These are phyloP conservation scores for Philopedon plagiatum DNA, from an alignment of 2,888 invertebrate species.

Conservation along the genomic window DNA sequence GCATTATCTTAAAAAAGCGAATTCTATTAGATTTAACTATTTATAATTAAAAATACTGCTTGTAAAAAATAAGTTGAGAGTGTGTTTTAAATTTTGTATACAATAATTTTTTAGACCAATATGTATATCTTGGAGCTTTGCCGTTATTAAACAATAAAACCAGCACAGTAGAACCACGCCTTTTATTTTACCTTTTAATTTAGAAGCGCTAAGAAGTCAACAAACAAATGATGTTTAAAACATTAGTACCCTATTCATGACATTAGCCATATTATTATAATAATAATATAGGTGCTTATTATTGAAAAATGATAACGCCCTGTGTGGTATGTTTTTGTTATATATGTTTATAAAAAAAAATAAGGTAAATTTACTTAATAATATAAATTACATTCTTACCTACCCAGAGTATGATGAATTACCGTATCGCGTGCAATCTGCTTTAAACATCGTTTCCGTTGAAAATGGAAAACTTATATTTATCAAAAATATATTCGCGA, in stretches of 20 bases:
- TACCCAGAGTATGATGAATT: slow-evolving; percentile 20
- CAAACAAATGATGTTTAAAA: neutral
- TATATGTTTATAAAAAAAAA: too few relatives aligned
- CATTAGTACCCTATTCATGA: neutral
- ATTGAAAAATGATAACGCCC: neutral
- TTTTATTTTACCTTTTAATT: slow-evolving; percentile 4
- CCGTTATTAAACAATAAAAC: neutral
- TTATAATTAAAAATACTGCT: too few relatives aligned
- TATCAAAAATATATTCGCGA: slow-evolving; percentile 8
- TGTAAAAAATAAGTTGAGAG: too few relatives aligned
- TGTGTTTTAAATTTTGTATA: too few relatives aligned
- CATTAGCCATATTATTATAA: neutral
- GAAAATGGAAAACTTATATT: slow-evolving; percentile 27
- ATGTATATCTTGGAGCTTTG: too few relatives aligned
- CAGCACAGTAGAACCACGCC: neutral
- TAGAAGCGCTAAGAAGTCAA: neutral
- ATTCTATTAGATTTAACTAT: too few relatives aligned
- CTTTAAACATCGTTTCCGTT: slow-evolving; percentile 28
- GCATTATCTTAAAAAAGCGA: too few relatives aligned
- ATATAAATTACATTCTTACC: slow-evolving; percentile 12
- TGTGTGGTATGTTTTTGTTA: slow-evolving; percentile 4
- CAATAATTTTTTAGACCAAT: too few relatives aligned
- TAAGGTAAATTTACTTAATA: slow-evolving; percentile 11
- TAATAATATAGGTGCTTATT: neutral
- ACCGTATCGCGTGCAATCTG: slow-evolving; percentile 19